Evolutionary conservation across 2,888 invertebrate species (phyloP).

Genomic region (Xestia sexstrigata): DNA sequence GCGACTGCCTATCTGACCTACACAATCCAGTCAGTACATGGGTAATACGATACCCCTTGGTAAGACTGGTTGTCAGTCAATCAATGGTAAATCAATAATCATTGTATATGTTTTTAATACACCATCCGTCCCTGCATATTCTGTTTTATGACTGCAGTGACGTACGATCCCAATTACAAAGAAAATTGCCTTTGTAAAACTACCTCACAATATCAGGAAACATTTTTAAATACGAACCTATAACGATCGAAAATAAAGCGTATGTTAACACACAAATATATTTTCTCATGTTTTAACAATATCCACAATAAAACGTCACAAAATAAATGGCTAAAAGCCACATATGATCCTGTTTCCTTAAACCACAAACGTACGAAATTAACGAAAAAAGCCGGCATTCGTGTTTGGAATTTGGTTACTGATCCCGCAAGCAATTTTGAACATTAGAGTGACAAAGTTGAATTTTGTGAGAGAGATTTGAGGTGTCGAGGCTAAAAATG

Average conservation of each 20-base stretch:
- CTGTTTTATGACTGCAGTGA: background rate
- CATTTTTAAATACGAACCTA: background rate
- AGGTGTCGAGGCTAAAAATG: conserved; percentile 38
- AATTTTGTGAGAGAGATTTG: background rate
- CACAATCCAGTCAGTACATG: too few relatives aligned
- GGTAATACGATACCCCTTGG: too few relatives aligned
- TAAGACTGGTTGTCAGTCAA: too few relatives aligned
- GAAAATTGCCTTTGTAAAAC: background rate
- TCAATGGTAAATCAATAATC: too few relatives aligned
- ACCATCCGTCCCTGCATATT: background rate
- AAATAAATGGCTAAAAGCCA: conserved; percentile 43
- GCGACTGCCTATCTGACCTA: too few relatives aligned
- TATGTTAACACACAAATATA: conserved; percentile 23
- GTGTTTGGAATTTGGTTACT: conserved; percentile 53
- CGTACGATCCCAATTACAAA: background rate
- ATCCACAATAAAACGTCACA: conserved; percentile 33
- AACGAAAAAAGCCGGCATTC: conserved; percentile 50
- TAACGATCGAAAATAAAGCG: conserved; percentile 3
- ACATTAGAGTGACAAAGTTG: conserved; percentile 16
- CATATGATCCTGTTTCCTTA: conserved; percentile 53
- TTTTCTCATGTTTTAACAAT: conserved; percentile 28
- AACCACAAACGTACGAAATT: conserved; percentile 58
- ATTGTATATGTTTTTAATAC: background rate
- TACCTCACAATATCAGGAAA: background rate
- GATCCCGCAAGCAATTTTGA: conserved; percentile 14